A percentile compares a stretch with the other conserved stretches of the same genome.
phyloP scores from a whole-genome alignment of 2,888 invertebrate species.

The Eupelmus urozonus region DNA sequence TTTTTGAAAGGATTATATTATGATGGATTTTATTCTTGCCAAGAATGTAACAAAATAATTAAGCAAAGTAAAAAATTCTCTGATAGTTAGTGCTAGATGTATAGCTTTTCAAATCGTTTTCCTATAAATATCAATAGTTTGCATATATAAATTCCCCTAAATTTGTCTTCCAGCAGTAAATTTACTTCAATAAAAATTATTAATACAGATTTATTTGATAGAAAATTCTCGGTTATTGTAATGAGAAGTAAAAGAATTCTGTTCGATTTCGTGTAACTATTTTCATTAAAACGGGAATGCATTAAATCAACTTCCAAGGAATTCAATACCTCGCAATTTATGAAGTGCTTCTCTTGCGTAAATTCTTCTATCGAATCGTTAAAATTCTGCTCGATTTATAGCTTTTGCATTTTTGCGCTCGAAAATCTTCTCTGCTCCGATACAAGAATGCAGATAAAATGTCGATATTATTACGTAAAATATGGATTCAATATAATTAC shows the following conservation, averaged over 20 bases:
- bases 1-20: too few relatives aligned
- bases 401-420: slow-evolving; percentile 50
- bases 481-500: slow-evolving; percentile 43
- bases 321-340: slow-evolving; percentile 58
- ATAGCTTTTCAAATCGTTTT: too few relatives aligned
- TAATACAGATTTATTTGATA: too few relatives aligned
- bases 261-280: slow-evolving; percentile 55
- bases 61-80: too few relatives aligned
- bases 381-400: slow-evolving; percentile 59
- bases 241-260: slow-evolving; percentile 8
- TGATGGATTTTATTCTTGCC: too few relatives aligned
- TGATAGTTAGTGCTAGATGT: too few relatives aligned
- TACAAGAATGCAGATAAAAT: slow-evolving; percentile 56
- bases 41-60: too few relatives aligned
- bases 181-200: too few relatives aligned
- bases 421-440: slow-evolving; percentile 38
- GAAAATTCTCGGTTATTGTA: too few relatives aligned
- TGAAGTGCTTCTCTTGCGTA: slow-evolving; percentile 59
- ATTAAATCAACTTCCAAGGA: slow-evolving; percentile 55
- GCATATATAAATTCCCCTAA: too few relatives aligned
- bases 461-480: slow-evolving; percentile 49
- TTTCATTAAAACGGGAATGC: slow-evolving; percentile 58
- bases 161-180: too few relatives aligned
- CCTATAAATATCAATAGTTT: too few relatives aligned
- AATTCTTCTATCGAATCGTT: slow-evolving; percentile 59